Conservation (phyloP, 30 jellyfish, hydroid and myxozoan genomes). For the Nemopilema nomurai region DNA sequence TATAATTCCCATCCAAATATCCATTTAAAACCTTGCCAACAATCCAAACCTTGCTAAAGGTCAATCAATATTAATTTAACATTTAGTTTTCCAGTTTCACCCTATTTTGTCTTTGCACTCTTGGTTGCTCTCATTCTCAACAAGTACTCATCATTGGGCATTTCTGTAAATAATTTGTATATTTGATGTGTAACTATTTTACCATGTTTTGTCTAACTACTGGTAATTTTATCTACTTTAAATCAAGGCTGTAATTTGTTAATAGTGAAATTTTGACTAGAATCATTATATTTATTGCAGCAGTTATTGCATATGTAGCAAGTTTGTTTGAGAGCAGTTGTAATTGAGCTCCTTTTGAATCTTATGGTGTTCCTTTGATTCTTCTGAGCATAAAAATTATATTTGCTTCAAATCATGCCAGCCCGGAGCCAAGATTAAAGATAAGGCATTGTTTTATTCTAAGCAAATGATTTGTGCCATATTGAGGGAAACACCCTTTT, state of each 20-base stretch:
- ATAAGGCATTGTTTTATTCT: too few relatives aligned
- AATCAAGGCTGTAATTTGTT: constrained; percentile 74
- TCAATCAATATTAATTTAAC: too few relatives aligned
- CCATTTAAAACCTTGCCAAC: too few relatives aligned
- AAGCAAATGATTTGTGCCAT: too few relatives aligned
- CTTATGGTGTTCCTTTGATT: not conserved
- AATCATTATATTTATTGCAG: constrained; percentile 67
- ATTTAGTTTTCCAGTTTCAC: not conserved
- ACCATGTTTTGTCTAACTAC: constrained; percentile 61
- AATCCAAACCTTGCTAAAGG: too few relatives aligned
- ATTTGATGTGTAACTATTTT: constrained; percentile 82
- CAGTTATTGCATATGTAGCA: constrained; percentile 53
- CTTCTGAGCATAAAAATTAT: not conserved
- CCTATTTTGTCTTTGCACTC: not conserved
- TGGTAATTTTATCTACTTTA: constrained; percentile 68
- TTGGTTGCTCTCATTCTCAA: not conserved
- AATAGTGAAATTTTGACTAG: constrained; percentile 68
- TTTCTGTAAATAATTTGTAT: constrained; percentile 75
- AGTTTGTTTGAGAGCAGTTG: constrained; percentile 47
- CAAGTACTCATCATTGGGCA: constrained; percentile 10
- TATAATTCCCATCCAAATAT: too few relatives aligned
- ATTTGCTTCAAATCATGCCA: too few relatives aligned
- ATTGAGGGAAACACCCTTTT: too few relatives aligned
- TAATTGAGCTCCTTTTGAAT: constrained; percentile 19
- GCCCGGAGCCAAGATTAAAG: too few relatives aligned